These are phyloP conservation scores for Allacma fusca DNA, from an alignment of 2,888 invertebrate species.

Conservation along the genomic window DNA sequence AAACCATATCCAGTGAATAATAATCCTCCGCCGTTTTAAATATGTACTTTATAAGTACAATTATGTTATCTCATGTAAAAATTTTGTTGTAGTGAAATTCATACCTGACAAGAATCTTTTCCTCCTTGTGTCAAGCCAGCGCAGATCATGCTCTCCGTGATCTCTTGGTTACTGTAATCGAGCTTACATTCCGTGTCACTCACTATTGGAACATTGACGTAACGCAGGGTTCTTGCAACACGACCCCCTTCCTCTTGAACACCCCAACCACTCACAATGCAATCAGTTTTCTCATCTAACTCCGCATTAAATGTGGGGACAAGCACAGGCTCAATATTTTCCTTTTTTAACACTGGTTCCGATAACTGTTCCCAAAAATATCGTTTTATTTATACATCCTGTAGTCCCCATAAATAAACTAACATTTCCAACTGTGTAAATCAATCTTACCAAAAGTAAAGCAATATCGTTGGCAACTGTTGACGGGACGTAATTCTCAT, in stretches of 20 bases:
- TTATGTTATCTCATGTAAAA: too few species aligned
- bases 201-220: conserved; percentile 36
- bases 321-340: conserved; percentile 20
- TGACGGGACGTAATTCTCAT: conserved; percentile 44
- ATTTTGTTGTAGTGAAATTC: not conserved
- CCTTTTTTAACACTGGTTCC: not conserved
- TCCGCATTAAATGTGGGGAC: conserved; percentile 4
- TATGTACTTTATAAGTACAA: not conserved
- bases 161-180: conserved; percentile 28
- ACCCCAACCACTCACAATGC: conserved; percentile 40
- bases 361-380: not conserved
- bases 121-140: conserved; percentile 42
- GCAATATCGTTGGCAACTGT: conserved; percentile 53
- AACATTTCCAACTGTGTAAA: too few species aligned
- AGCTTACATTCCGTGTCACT: conserved; percentile 1
- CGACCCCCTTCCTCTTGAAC: conserved; percentile 36
- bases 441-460: conserved; percentile 38
- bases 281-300: conserved; percentile 12
- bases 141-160: conserved; percentile 41
- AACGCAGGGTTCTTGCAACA: conserved; percentile 21
- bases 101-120: conserved; percentile 57
- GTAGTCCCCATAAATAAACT: too few species aligned
- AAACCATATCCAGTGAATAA: too few species aligned
- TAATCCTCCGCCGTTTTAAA: too few species aligned
- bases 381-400: too few species aligned